Percentiles rank a stretch among this genome's conserved stretches.
Evolutionary conservation across 2,888 invertebrate species (phyloP).

Genomic region (Trissolcus japonicus): DNA sequence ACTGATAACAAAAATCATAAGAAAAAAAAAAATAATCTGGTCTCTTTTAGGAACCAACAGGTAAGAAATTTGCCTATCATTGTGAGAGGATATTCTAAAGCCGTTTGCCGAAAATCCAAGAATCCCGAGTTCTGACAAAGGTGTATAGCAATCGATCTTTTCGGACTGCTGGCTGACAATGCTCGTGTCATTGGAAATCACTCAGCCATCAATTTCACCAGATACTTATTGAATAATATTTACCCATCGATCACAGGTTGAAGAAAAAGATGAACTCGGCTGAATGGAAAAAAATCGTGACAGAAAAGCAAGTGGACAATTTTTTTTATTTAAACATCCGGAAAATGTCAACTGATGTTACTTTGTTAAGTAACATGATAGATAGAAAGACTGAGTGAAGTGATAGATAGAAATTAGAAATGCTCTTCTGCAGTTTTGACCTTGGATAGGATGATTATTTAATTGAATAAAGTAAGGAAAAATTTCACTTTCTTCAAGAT

Average conservation of each 20-base stretch:
- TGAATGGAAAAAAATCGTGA: not conserved
- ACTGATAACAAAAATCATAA: too few relatives aligned
- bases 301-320: not conserved
- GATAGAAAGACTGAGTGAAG: too few relatives aligned
- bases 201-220: conserved; percentile 3
- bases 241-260: not conserved
- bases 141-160: not conserved
- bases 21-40: too few relatives aligned
- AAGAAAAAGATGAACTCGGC: not conserved
- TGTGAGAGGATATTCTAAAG: too few relatives aligned
- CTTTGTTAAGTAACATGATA: too few relatives aligned
- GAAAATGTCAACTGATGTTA: too few relatives aligned
- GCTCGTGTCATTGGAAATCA: conserved; percentile 1
- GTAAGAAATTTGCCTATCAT: too few relatives aligned
- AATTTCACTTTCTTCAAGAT: not conserved
- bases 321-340: not conserved
- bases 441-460: not conserved
- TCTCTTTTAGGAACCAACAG: too few relatives aligned
- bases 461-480: not conserved
- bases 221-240: conserved; percentile 1
- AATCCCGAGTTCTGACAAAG: too few relatives aligned
- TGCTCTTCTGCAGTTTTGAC: not conserved
- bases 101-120: too few relatives aligned
- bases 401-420: not conserved
- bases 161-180: not conserved